Base-by-base conservation (phyloP, 2,797 vertebrate species). In the Chloroceryle inda region DNA sequence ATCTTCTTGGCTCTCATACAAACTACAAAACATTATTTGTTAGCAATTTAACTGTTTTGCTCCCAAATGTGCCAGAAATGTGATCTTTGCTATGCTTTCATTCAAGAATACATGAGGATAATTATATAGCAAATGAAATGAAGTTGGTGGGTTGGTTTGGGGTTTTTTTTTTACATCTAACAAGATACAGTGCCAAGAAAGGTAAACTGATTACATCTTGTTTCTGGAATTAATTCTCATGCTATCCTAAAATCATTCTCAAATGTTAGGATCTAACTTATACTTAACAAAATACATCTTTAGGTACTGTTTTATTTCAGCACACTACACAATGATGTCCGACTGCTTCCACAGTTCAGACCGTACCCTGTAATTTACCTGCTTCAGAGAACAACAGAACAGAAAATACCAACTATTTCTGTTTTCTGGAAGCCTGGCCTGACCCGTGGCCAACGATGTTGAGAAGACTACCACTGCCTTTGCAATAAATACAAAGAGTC, bases 1-100 rank as follows among this genome's bases (percentile, higher is more conserved):
- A 98, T 97, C 97, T 97, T 97, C 96, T 97, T 98, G 98, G 97
- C 97, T 97, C 92, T 94, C 96, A 96, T 96, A 96, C 97, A 97
- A 97, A 94, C 95, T 95, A 96, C 96, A 96, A 97, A 98, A 97
- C 97, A 97, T 97, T 97, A 95, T 91, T 96, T 96, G 96, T 97
- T 92, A 96, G 90, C 92, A 95, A 89, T 96, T 98, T 98, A 98
- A 98, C 98, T 92, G 67, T 98, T 98, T 97, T 97, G 92, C 86
- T 93, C 93, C 97, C 97, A 94, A 92, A 96, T 82, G 92, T 93
- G 92, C 96, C 95, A 96, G 93, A 97, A 97, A 95, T 94, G 91
- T 92, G 89, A 95, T 94, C 85, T 77, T 85, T 94, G 88, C 89
- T 94, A 50, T 71, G 89, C 63, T 95, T 94, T 82, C 82, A 95